Evolutionary conservation across 2,888 invertebrate genomes (phyloP).

Genomic region (Scotopteryx bipunctaria): DNA sequence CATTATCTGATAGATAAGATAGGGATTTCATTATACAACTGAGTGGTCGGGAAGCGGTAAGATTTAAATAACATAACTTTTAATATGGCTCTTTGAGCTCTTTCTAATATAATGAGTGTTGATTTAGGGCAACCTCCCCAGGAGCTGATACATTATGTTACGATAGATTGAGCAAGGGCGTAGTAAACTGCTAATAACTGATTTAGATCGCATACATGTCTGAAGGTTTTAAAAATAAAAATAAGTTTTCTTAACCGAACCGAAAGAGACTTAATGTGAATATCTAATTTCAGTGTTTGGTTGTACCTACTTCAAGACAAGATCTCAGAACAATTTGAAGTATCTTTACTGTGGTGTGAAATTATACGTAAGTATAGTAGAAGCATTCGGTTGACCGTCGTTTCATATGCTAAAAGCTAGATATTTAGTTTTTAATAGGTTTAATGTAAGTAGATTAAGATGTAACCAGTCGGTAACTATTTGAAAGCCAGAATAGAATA

Average conservation of each 20-base stretch:
- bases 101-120: neutral
- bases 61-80: conserved; percentile 1
- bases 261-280: neutral
- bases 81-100: conserved; percentile 5
- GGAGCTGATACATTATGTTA: conserved; percentile 9
- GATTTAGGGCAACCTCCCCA: conserved; percentile 15
- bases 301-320: neutral
- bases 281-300: conserved; percentile 6
- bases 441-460: conserved; percentile 12
- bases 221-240: conserved; percentile 10
- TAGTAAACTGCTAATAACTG: neutral
- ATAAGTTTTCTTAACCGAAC: conserved; percentile 10
- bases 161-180: conserved; percentile 3
- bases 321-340: neutral
- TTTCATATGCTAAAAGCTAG: conserved; percentile 7
- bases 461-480: conserved; percentile 8
- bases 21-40: conserved; percentile 1
- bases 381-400: conserved; percentile 7
- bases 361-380: conserved; percentile 5
- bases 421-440: conserved; percentile 17
- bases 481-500: too few species aligned
- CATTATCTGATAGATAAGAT: conserved; percentile 11
- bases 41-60: neutral
- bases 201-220: neutral
- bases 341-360: conserved; percentile 3